Evolutionary conservation across 2,888 invertebrate genomes (phyloP).

Genomic region (Eurytoma adleriae): DNA sequence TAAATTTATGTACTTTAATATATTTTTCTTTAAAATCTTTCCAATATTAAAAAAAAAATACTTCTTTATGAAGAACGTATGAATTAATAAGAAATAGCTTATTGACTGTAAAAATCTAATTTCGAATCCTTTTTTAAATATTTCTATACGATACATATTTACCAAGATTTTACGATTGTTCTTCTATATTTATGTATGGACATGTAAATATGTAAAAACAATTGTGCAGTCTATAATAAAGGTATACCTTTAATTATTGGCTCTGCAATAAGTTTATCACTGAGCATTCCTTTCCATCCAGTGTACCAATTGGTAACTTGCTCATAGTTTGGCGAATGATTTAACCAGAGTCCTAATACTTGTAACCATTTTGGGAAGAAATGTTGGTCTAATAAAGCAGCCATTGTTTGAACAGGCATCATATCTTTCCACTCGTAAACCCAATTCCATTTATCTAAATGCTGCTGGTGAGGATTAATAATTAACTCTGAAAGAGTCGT

Average conservation of each 20-base stretch:
- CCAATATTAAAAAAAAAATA: no score
- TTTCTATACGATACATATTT: no score
- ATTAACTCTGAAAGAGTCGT: conserved; percentile 80
- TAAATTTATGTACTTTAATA: no score
- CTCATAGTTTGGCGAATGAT: conserved; percentile 91
- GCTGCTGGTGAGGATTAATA: conserved; percentile 86
- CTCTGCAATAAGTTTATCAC: conserved; percentile 78
- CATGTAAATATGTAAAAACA: background rate
- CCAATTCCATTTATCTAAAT: conserved; percentile 94
- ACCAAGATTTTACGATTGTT: no score
- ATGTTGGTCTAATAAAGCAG: conserved; percentile 88
- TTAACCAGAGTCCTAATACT: conserved; percentile 92
- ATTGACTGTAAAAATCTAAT: no score
- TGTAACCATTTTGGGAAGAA: conserved; percentile 97
- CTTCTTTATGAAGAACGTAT: no score
- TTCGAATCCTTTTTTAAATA: no score
- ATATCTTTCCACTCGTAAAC: conserved; percentile 96
- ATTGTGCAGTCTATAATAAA: background rate
- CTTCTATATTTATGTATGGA: no score
- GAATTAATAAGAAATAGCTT: no score
- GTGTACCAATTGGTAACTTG: conserved; percentile 93
- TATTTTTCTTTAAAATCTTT: no score
- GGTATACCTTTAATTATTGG: conserved; percentile 78
- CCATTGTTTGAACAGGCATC: conserved; percentile 86
- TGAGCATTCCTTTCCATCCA: conserved; percentile 81